Conservation (phyloP, 2,113 vertebrate species). For the Carlito syrichta region DNA sequence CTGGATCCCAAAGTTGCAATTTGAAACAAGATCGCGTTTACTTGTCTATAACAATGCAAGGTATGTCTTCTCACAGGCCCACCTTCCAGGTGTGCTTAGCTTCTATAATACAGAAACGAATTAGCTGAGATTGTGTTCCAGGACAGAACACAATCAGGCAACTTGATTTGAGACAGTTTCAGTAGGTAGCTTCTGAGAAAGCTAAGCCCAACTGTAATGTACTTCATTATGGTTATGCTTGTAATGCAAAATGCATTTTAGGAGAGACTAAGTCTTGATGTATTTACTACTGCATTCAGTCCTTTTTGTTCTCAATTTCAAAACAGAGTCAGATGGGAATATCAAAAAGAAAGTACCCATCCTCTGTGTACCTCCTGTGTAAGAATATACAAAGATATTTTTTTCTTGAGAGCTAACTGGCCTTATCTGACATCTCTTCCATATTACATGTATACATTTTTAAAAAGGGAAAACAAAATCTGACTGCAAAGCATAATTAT, state of each 20-base stretch:
- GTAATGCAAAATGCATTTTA: slow-evolving; percentile 2
- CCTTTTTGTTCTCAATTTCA: slow-evolving; percentile 7
- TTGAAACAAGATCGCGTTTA: neutral
- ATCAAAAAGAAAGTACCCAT: neutral
- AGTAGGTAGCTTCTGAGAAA: neutral
- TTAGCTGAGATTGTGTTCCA: neutral
- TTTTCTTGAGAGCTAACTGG: neutral
- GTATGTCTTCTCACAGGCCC: neutral
- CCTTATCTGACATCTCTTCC: neutral
- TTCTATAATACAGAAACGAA: neutral
- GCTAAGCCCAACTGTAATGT: neutral
- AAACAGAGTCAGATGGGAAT: neutral
- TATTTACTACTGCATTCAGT: neutral
- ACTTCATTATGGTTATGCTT: neutral
- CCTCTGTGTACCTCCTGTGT: neutral
- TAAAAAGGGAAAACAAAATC: slow-evolving; percentile 20
- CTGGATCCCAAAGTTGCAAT: neutral
- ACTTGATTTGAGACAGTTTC: neutral
- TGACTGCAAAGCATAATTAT: slow-evolving; percentile 31
- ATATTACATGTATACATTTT: neutral
- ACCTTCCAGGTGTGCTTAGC: neutral
- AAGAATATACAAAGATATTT: neutral
- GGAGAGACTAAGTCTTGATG: neutral
- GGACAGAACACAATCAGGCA: neutral
- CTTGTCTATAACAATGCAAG: neutral